These are phyloP conservation scores for Cotesia chilonis DNA, from an alignment of 1,140 invertebrate species.

Conservation along the genomic window DNA sequence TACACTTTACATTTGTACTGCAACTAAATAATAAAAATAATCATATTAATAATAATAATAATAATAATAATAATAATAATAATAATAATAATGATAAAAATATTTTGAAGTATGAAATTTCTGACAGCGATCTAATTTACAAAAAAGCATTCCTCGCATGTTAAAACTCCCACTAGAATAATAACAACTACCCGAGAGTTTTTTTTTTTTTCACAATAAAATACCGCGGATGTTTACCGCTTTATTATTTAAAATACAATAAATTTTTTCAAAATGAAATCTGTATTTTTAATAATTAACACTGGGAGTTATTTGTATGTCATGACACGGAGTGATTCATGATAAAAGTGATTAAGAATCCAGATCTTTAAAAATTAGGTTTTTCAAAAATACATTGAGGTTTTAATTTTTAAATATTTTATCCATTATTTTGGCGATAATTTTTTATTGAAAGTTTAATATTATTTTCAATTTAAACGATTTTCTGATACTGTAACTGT, in stretches of 20 bases:
- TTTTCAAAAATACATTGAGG: too few species aligned
- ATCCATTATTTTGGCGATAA: too few species aligned
- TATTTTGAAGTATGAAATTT: constrained; percentile 13
- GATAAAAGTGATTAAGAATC: too few species aligned
- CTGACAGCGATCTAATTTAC: constrained; percentile 32
- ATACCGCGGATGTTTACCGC: constrained; percentile 22
- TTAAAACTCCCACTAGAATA: constrained; percentile 36
- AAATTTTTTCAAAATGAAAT: not conserved
- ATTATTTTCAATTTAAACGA: too few species aligned
- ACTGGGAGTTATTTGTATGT: not conserved
- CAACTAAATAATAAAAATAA: constrained; percentile 1
- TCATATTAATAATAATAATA: not conserved
- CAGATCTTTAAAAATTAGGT: too few species aligned
- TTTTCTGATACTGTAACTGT: too few species aligned
- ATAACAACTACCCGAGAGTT: constrained; percentile 29
- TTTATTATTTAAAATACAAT: constrained; percentile 11
- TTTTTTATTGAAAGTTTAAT: too few species aligned
- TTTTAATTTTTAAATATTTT: too few species aligned
- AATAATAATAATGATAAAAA: not conserved
- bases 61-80: not conserved
- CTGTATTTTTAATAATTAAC: constrained; percentile 21
- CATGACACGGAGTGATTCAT: too few species aligned
- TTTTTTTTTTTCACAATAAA: constrained; percentile 31
- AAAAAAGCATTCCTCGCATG: constrained; percentile 20
- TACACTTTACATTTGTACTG: too few species aligned